phyloP scores from a whole-genome alignment of 2,797 vertebrate genomes.

The Halcyon leucocephala region DNA sequence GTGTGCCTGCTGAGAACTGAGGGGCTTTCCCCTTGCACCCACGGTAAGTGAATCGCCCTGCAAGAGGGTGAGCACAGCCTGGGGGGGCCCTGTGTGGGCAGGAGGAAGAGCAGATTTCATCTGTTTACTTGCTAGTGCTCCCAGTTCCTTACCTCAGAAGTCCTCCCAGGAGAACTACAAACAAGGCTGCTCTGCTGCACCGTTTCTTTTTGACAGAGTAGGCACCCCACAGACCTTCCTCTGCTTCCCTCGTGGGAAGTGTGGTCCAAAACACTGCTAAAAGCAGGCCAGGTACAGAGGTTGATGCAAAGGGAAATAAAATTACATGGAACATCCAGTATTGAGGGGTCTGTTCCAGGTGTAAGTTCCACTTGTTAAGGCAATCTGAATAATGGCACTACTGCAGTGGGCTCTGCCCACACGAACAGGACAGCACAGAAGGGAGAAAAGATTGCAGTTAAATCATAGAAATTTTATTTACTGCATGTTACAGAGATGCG shows the following conservation, averaged over 20 bases:
- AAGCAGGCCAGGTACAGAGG: rapidly evolving
- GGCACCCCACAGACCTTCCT: not conserved
- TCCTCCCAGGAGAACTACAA: not conserved
- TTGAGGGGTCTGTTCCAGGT: not conserved
- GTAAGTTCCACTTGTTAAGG: not conserved
- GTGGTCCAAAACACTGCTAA: not conserved
- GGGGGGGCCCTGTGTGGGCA: rapidly evolving
- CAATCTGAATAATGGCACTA: rapidly evolving
- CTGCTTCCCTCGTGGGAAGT: not conserved
- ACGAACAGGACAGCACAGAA: not conserved
- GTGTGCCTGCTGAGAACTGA: too few species aligned
- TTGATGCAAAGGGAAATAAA: not conserved
- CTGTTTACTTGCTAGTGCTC: rapidly evolving
- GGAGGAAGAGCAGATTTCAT: rapidly evolving
- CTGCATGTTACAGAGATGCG: rapidly evolving
- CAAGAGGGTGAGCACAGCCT: rapidly evolving
- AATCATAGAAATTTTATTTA: not conserved
- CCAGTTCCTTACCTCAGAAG: rapidly evolving
- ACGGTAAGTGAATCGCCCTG: rapidly evolving
- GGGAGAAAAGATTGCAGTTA: not conserved
- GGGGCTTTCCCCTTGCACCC: rapidly evolving
- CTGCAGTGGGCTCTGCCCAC: not conserved
- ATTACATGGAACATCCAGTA: rapidly evolving
- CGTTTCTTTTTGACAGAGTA: too few species aligned
- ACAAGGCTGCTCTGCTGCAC: not conserved